These are phyloP conservation scores for Neotoxoptera formosana DNA, from an alignment of 1,140 invertebrate genomes.

Conservation along the genomic window DNA sequence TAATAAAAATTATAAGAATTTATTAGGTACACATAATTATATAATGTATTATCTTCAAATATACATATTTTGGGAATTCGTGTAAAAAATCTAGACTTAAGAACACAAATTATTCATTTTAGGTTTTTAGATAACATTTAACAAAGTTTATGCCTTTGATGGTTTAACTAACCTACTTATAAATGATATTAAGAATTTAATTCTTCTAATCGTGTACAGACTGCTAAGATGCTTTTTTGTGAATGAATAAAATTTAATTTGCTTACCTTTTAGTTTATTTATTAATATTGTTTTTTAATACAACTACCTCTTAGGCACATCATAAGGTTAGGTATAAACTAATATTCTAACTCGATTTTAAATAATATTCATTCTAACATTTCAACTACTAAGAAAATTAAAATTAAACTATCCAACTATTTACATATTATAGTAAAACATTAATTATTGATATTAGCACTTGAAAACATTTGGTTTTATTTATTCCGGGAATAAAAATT, in stretches of 20 bases:
- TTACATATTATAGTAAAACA: background rate
- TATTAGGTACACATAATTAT: background rate
- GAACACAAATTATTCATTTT: background rate
- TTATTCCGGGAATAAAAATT: background rate
- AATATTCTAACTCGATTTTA: background rate
- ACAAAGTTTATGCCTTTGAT: background rate
- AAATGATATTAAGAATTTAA: background rate
- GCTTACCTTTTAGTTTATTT: too few relatives aligned
- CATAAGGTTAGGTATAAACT: background rate
- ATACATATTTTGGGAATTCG: background rate
- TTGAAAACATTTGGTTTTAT: background rate
- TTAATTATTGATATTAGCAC: background rate
- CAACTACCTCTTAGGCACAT: too few relatives aligned
- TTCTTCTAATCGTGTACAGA: background rate
- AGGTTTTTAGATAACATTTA: background rate
- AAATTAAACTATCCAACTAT: background rate
- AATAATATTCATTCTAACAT: background rate
- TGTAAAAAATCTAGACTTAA: background rate
- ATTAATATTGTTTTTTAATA: too few relatives aligned
- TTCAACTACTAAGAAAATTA: background rate
- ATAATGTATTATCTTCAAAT: background rate
- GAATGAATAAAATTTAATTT: too few relatives aligned
- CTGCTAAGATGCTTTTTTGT: background rate
- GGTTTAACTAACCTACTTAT: background rate
- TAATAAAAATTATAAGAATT: background rate